Evolutionary conservation across 2,888 invertebrate species (phyloP), one percentile per base, ranked within the genome.

Genomic region (Meteorus colon): DNA sequence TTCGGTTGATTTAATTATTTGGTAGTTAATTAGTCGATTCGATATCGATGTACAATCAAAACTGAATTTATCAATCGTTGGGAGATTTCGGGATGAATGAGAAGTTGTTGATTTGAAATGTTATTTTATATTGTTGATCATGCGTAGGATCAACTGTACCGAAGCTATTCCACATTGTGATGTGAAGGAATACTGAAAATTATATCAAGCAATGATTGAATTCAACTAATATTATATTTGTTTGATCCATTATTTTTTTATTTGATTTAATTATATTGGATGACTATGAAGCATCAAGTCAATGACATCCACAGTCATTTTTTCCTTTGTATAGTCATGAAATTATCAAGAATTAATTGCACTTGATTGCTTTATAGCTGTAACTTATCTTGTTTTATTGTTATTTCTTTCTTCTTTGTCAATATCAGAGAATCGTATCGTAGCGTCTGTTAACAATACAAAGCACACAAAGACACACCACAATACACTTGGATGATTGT

Each of bases 231-330:
- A 12, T 62, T 69, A 10, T 16, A 69, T 37, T 69, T 34, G 8
- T n/a, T 34, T n/a, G 16, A 2, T 59, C 19, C 5, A 8, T 34
- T 24, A n/a, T 55, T 55, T n/a, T 0, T 55, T n/a, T 19, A 19
- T n/a, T n/a, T 55, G 1, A 0, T 24, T 8, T 1, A 19, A 55
- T 55, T 55, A 8, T 19, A 19, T 55, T 19, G 1, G 19, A 55
- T 19, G 27, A 62, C 55, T 31, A 55, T 65, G 65, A 66, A 65
- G 34, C 60, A 73, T 66, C 27, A 66, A 45, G 73, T 73, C 73
- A 73, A 67, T 66, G 73, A 62, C 73, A 66, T 19, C 29, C 10
- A 3, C 6, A n/a, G 24, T 12, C 8, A 60, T 16, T 62, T 19
- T 41, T 71, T 55, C 37, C 37, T 55, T 2, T 68, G 24, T 19